Conservation (phyloP, 2,113 vertebrate genomes). For the Thalassoma bifasciatum region DNA sequence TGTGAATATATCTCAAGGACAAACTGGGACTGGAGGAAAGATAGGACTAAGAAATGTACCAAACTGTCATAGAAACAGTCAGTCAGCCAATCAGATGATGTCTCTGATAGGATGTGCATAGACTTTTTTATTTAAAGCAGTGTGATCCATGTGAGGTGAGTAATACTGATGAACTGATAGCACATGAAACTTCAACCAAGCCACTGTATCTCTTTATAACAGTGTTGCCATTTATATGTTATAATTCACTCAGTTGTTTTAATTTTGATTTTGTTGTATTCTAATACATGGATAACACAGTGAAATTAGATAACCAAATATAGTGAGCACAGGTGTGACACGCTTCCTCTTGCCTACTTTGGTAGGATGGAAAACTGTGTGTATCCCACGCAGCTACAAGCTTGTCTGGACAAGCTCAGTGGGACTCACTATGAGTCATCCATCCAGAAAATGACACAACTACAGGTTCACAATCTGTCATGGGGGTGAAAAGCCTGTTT, state of each 20-base stretch:
- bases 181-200: background rate
- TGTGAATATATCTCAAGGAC: background rate
- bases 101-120: background rate
- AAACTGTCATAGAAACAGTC: background rate
- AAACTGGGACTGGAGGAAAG: background rate
- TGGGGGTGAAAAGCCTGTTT: constrained; percentile 28
- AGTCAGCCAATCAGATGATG: background rate
- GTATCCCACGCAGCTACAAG: constrained; percentile 17
- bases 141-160: constrained; percentile 24
- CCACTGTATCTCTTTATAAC: background rate
- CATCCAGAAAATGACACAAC: constrained; percentile 73
- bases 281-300: background rate
- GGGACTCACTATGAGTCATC: constrained; percentile 70
- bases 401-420: constrained; percentile 64
- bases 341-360: constrained; percentile 18
- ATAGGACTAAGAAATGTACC: constrained; percentile 9
- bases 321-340: constrained; percentile 13
- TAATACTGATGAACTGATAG: constrained; percentile 9
- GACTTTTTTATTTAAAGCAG: background rate
- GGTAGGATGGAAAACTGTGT: constrained; percentile 29
- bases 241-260: background rate
- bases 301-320: background rate
- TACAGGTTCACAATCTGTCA: constrained; percentile 44
- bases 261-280: background rate
- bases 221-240: background rate